phyloP scores from a whole-genome alignment of 2,888 invertebrate genomes.

The Seladonia tumulorum region DNA sequence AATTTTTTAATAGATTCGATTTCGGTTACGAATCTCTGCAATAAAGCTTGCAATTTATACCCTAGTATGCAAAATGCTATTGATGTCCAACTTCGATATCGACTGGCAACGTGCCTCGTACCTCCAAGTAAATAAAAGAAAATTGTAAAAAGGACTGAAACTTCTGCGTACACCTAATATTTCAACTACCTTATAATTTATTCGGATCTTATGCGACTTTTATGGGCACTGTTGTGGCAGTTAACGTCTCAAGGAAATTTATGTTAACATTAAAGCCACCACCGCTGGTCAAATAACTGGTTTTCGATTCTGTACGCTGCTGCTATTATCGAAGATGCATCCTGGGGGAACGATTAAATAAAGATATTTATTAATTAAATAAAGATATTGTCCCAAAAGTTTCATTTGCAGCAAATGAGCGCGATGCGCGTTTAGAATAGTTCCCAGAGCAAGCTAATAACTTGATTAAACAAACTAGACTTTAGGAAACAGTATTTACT shows the following conservation, averaged over 20 bases:
- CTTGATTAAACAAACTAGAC: background rate
- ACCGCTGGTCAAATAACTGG: no score
- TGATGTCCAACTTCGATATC: background rate
- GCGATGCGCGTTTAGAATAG: background rate
- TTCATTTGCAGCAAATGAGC: no score
- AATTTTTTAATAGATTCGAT: no score
- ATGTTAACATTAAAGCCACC: background rate
- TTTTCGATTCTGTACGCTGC: background rate
- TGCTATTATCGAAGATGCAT: background rate
- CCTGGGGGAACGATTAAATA: background rate
- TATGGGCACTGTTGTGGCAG: slow-evolving; percentile 46
- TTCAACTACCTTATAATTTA: background rate
- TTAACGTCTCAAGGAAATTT: background rate
- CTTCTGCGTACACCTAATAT: background rate
- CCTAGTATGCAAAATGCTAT: no score
- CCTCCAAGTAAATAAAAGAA: background rate
- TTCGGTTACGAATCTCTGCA: no score
- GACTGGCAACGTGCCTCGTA: background rate
- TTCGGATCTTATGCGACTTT: slow-evolving; percentile 5
- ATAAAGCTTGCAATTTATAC: no score
- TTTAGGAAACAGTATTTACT: background rate
- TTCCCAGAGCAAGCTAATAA: background rate
- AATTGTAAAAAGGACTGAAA: background rate
- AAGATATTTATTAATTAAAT: no score
- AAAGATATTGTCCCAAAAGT: background rate